phyloP scores from a whole-genome alignment of 2,888 invertebrate genomes.

The Esperia sulphurella region DNA sequence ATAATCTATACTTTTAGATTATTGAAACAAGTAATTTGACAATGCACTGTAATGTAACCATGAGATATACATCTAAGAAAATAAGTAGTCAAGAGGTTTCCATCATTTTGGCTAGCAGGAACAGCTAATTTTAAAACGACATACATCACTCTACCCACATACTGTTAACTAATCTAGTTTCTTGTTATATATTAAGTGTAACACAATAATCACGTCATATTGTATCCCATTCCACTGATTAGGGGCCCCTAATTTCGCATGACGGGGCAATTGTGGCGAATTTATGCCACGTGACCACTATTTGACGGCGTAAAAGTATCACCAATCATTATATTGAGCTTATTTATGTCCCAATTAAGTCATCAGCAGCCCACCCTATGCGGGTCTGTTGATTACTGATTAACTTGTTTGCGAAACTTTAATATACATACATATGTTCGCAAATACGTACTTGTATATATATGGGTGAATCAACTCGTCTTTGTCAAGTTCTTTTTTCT shows the following conservation, averaged over 20 bases:
- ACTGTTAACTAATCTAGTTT: neutral
- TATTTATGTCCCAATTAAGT: conserved; percentile 71
- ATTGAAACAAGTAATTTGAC: too few species aligned
- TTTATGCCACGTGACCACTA: conserved; percentile 71
- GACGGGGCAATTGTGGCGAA: conserved; percentile 66
- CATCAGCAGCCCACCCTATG: conserved; percentile 55
- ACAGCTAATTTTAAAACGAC: neutral
- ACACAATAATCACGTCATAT: conserved; percentile 71
- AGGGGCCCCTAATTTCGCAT: conserved; percentile 46
- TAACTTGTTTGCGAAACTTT: conserved; percentile 22
- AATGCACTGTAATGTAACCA: too few species aligned
- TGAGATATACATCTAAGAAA: too few species aligned
- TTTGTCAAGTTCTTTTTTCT: too few species aligned
- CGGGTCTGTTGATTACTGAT: conserved; percentile 47
- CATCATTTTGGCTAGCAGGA: too few species aligned
- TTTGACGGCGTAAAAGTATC: conserved; percentile 62
- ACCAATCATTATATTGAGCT: conserved; percentile 56
- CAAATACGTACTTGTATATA: too few species aligned
- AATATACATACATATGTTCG: too few species aligned
- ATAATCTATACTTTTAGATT: too few species aligned
- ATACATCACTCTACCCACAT: neutral
- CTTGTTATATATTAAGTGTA: conserved; percentile 42
- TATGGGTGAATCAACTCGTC: too few species aligned
- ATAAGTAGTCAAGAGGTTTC: too few species aligned
- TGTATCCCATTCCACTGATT: conserved; percentile 48